These are phyloP conservation scores for Ahaetulla prasina DNA, from an alignment of 2,113 vertebrate genomes.

Conservation along the genomic window DNA sequence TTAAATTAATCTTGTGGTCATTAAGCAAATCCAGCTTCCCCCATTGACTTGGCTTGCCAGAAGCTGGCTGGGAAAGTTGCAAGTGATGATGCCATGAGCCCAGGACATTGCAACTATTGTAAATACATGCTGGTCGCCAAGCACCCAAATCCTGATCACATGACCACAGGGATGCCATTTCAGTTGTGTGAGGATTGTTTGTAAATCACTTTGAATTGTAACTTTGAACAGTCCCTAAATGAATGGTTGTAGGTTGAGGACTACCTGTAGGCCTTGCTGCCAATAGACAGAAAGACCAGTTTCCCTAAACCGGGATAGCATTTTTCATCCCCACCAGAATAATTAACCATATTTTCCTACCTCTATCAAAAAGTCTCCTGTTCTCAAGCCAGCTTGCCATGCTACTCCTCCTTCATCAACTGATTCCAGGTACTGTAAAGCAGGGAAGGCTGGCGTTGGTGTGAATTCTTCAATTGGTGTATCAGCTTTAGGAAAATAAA, in stretches of 20 bases:
- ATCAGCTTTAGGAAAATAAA: conserved; percentile 79
- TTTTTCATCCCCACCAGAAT: conserved; percentile 6
- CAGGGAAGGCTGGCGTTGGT: conserved; percentile 94
- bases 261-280: background rate
- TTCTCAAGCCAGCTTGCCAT: conserved; percentile 93
- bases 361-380: conserved; percentile 97
- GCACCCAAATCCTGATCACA: background rate
- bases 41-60: background rate
- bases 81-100: background rate
- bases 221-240: background rate
- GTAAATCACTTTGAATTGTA: background rate
- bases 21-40: background rate
- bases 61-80: background rate
- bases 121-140: background rate
- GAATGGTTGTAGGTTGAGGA: background rate
- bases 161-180: background rate
- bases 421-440: conserved; percentile 98
- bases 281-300: conserved; percentile 3
- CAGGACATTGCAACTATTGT: background rate
- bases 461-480: conserved; percentile 98
- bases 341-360: conserved; percentile 68
- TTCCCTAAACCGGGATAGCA: background rate
- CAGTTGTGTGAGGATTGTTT: background rate
- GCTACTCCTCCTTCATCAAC: conserved; percentile 98
- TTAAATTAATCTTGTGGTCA: background rate